Conservation (phyloP, 2,797 vertebrate species). For the Paramormyrops hopkinsi region DNA sequence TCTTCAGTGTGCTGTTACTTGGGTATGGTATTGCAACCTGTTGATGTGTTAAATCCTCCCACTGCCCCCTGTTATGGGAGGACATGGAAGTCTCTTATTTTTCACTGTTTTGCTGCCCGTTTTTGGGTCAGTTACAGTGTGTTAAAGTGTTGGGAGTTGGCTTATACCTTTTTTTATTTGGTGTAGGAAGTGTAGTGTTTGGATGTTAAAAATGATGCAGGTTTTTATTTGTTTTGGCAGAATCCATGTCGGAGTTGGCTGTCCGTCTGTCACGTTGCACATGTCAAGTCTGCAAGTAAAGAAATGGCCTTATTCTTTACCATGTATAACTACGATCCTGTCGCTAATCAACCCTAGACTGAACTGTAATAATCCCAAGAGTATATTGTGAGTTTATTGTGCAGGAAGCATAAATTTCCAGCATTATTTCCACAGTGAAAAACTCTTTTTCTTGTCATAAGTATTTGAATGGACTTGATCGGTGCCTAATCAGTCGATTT, state of each 20-base stretch:
- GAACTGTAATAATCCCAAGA: not conserved
- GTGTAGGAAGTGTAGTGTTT: not conserved
- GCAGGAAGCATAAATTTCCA: not conserved
- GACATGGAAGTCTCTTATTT: not conserved
- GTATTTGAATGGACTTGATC: not conserved
- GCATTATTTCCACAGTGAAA: not conserved
- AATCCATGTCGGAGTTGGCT: not conserved
- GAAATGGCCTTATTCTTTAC: not conserved
- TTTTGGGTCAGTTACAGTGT: not conserved
- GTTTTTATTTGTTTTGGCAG: not conserved
- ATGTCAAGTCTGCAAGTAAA: not conserved
- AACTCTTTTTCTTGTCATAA: not conserved
- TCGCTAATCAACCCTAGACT: not conserved
- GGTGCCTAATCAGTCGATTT: not conserved
- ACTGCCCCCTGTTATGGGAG: not conserved
- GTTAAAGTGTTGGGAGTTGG: not conserved
- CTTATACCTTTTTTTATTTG: not conserved
- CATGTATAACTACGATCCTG: not conserved
- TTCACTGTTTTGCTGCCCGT: not conserved
- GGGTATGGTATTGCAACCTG: not conserved
- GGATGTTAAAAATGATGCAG: not conserved
- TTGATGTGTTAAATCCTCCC: not conserved
- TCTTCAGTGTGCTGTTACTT: not conserved
- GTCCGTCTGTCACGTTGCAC: not conserved
- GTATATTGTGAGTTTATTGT: not conserved